phyloP scores from a whole-genome alignment of 2,888 invertebrate species.

The Anthophora plumipes region DNA sequence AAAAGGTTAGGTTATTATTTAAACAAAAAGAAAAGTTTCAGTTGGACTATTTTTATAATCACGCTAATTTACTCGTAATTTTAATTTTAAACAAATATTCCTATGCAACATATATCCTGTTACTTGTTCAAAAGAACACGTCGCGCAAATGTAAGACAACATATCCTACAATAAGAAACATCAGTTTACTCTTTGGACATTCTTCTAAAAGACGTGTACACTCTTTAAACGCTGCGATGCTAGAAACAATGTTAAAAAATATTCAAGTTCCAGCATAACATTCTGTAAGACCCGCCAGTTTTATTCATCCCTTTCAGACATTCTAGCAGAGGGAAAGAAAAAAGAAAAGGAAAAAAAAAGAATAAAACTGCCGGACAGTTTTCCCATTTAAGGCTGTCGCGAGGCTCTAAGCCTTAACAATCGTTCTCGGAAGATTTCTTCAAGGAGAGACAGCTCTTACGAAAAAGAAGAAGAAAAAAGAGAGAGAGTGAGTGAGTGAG shows the following conservation, averaged over 20 bases:
- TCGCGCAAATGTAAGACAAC: not conserved
- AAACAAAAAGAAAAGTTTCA: not conserved
- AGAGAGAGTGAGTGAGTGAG: not conserved
- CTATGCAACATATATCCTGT: not conserved
- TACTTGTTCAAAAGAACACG: not conserved
- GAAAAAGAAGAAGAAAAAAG: not conserved
- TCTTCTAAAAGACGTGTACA: not conserved
- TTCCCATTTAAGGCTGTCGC: constrained; percentile 17
- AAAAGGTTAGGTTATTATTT: no score
- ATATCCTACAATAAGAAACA: not conserved
- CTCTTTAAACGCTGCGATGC: no score
- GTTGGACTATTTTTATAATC: not conserved
- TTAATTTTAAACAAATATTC: no score
- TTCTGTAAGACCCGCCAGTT: not conserved
- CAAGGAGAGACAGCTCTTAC: constrained; percentile 1
- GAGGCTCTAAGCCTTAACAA: constrained; percentile 13
- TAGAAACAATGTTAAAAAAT: constrained; percentile 1
- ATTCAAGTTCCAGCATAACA: no score
- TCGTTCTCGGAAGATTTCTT: constrained; percentile 28
- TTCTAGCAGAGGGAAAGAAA: no score
- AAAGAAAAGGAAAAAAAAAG: not conserved
- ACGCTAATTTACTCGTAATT: not conserved
- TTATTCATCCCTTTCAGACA: constrained; percentile 17
- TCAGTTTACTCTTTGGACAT: not conserved
- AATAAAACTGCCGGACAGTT: constrained; percentile 24